These are phyloP conservation scores for Pungitius pungitius DNA, from an alignment of 2,113 vertebrate species.

Conservation along the genomic window DNA sequence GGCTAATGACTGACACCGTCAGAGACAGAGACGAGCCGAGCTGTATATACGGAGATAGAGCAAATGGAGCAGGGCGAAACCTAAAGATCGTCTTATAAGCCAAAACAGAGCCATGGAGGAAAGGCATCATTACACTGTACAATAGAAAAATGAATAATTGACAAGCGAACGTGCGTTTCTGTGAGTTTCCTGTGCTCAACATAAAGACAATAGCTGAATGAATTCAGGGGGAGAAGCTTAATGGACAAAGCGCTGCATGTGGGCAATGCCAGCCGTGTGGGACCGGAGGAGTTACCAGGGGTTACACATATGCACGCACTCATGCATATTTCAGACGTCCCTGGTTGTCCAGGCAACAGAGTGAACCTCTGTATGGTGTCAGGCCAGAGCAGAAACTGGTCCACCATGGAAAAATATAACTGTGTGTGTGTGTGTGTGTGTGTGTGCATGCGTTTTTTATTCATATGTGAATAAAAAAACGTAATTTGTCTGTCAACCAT, in stretches of 20 bases:
- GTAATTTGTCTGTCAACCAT: neutral
- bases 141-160: slow-evolving; percentile 15
- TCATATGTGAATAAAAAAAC: slow-evolving; percentile 3
- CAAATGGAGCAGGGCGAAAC: slow-evolving; percentile 51
- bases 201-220: neutral
- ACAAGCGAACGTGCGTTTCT: slow-evolving; percentile 5
- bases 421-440: neutral
- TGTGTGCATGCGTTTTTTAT: neutral
- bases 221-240: neutral
- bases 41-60: slow-evolving; percentile 45
- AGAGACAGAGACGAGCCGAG: slow-evolving; percentile 36
- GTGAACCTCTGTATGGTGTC: slow-evolving; percentile 40
- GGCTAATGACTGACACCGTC: slow-evolving; percentile 59
- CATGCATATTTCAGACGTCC: slow-evolving; percentile 8
- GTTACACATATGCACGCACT: neutral
- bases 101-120: slow-evolving; percentile 3
- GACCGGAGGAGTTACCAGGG: neutral
- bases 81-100: slow-evolving; percentile 29
- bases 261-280: neutral
- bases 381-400: slow-evolving; percentile 19
- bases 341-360: slow-evolving; percentile 33
- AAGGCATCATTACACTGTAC: neutral
- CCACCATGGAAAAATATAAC: slow-evolving; percentile 14
- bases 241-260: neutral
- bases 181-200: neutral